These are phyloP conservation scores for Beaufortia kweichowensis DNA, from an alignment of 2,113 vertebrate genomes.

Conservation along the genomic window DNA sequence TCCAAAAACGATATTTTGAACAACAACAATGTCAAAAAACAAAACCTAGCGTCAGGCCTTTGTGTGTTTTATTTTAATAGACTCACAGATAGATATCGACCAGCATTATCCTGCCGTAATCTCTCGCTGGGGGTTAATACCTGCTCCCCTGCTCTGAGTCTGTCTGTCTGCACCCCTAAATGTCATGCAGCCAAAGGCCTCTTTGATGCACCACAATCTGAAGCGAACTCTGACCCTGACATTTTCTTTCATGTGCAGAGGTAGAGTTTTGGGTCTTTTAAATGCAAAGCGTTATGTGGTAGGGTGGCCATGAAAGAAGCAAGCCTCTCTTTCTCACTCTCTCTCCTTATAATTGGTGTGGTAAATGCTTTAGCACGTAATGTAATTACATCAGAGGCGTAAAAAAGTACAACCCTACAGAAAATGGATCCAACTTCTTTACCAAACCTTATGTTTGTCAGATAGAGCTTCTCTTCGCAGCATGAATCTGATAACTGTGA, in stretches of 20 bases:
- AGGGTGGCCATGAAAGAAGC: slow-evolving; percentile 16
- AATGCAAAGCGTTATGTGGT: slow-evolving; percentile 59
- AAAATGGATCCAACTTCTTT: no score
- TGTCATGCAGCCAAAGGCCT: slow-evolving; percentile 48
- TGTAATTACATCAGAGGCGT: slow-evolving; percentile 29
- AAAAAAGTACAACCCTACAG: neutral
- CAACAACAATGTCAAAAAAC: neutral
- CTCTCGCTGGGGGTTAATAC: slow-evolving; percentile 40
- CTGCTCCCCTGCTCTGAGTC: slow-evolving; percentile 2
- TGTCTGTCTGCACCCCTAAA: slow-evolving; percentile 49
- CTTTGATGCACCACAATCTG: slow-evolving; percentile 59
- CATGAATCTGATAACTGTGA: neutral
- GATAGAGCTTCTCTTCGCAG: neutral
- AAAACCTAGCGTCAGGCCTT: neutral
- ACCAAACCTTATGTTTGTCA: no score
- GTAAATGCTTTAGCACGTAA: slow-evolving; percentile 54
- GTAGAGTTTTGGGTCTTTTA: slow-evolving; percentile 52
- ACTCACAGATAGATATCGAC: neutral
- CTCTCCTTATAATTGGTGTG: slow-evolving; percentile 56
- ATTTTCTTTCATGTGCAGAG: slow-evolving; percentile 67
- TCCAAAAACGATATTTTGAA: neutral
- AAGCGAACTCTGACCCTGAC: slow-evolving; percentile 63
- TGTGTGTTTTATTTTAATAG: slow-evolving; percentile 1
- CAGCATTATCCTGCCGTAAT: neutral
- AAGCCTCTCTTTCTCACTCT: slow-evolving; percentile 28